Evolutionary conservation across 37 sponge, comb jelly and placozoan species (phyloP), one percentile per base, ranked within the genome.

Genomic region (Beroe forskalii): DNA sequence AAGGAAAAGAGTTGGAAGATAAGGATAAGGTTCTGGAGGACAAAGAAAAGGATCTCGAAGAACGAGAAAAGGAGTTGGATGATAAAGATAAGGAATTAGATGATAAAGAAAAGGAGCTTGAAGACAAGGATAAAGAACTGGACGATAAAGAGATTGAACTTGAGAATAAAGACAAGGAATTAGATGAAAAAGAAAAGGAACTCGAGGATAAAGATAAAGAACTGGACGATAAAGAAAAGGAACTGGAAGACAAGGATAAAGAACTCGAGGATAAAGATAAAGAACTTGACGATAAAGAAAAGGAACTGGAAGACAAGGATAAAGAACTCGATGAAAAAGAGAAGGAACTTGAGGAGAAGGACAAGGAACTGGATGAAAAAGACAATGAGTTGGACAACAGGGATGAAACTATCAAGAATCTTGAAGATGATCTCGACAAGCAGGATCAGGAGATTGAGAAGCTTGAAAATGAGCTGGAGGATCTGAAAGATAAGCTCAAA

Each of bases 381-480:
- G 75, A 72, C 12, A 39, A 3, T 72, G 75, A 72, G 8, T 8
- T 32, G 9, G 39, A 32, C 36, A 72, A 72, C 39, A 72, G 35
- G 39, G 75, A 72, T 39, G 75, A 32, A 4, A 35, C 35, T 36
- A 72, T 72, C 19, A 37, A 32, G 35, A 35, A 72, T 4, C 39
- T 72, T 3, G 75, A 72, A 20, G 40, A 72, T 6, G 75, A 72
- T 33, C 75, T 72, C 39, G 75, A 72, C 2, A 35, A 72, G 39
- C 75, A 72, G 75, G 75, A 72, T 8, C 3, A 72, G 75, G 75
- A 72, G 14, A 35, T 72, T 20, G 75, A 37, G 40, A 72, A 72
- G 40, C 28, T 72, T 33, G 66, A 63, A n/a, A n/a, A n/a, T n/a
- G n/a, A 72, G 39, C 40, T 72, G 30, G 40, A 72, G 39, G 66